phyloP scores from a whole-genome alignment of 2,888 invertebrate genomes.

The Clitarchus hookeri region DNA sequence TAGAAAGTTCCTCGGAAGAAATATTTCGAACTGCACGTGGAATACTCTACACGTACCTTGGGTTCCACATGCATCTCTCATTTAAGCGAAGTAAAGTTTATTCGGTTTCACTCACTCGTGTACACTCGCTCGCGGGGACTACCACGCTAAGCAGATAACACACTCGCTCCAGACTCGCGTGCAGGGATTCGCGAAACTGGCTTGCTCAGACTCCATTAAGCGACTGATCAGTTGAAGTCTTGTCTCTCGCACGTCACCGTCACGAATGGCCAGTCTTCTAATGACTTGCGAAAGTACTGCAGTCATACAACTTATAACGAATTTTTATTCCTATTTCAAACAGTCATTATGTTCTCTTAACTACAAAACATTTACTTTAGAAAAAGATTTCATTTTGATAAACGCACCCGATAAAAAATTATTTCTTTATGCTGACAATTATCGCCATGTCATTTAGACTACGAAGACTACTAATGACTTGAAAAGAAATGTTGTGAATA shows the following conservation, averaged over 20 bases:
- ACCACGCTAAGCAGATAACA: background rate
- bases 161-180: constrained; percentile 22
- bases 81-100: background rate
- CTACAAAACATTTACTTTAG: constrained; percentile 2
- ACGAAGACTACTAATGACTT: constrained; percentile 4
- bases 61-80: background rate
- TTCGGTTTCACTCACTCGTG: too few species aligned
- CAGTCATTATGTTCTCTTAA: constrained; percentile 2
- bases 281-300: background rate
- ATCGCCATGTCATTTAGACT: background rate
- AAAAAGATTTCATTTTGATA: background rate
- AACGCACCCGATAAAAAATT: background rate
- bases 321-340: background rate
- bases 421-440: background rate
- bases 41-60: too few species aligned
- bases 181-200: background rate
- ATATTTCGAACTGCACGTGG: too few species aligned
- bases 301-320: background rate
- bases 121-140: too few species aligned
- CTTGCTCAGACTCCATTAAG: background rate
- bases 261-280: constrained; percentile 36
- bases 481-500: background rate
- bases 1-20: too few species aligned
- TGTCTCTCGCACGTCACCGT: constrained; percentile 30
- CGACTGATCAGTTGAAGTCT: constrained; percentile 27